These are phyloP conservation scores for Etheostoma cragini DNA, from an alignment of 2,113 vertebrate species.

Conservation along the genomic window DNA sequence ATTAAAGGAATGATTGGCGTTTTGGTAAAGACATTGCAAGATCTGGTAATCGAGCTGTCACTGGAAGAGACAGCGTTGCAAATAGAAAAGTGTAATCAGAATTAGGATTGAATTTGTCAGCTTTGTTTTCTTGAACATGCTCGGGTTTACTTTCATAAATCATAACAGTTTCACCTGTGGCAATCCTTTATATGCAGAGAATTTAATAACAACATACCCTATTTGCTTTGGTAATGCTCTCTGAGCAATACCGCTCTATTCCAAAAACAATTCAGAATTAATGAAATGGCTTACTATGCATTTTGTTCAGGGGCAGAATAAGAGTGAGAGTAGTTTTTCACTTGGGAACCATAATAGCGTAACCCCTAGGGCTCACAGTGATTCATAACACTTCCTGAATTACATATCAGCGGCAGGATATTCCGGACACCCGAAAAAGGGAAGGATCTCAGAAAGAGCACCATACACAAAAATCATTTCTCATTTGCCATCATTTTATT, in stretches of 20 bases:
- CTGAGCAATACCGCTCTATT: slow-evolving; percentile 39
- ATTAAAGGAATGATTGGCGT: slow-evolving; percentile 33
- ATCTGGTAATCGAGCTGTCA: slow-evolving; percentile 18
- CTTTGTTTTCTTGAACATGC: slow-evolving; percentile 41
- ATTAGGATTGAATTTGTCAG: slow-evolving; percentile 32
- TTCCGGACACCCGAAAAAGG: slow-evolving; percentile 65
- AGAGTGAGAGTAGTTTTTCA: slow-evolving; percentile 63
- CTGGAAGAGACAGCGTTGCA: slow-evolving; percentile 19
- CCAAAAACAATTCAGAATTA: slow-evolving; percentile 72
- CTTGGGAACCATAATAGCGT: slow-evolving; percentile 59
- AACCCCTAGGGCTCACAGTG: slow-evolving; percentile 66
- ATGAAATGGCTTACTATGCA: slow-evolving; percentile 73
- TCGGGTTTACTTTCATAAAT: slow-evolving; percentile 42
- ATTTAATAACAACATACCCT: slow-evolving; percentile 58
- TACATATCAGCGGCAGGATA: slow-evolving; percentile 67
- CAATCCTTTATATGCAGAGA: slow-evolving; percentile 64
- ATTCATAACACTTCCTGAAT: slow-evolving; percentile 68
- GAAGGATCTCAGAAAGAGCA: slow-evolving; percentile 35
- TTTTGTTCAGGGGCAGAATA: slow-evolving; percentile 70
- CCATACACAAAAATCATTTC: slow-evolving; percentile 59
- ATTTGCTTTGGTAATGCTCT: slow-evolving; percentile 56
- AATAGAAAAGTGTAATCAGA: slow-evolving; percentile 20
- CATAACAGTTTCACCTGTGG: slow-evolving; percentile 44
- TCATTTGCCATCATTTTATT: slow-evolving; percentile 63
- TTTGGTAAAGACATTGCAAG: slow-evolving; percentile 18